Percentiles rank a stretch among this genome's conserved stretches.
Evolutionary conservation across 2,113 vertebrate species (phyloP).

Genomic region (Dasyornis broadbenti): DNA sequence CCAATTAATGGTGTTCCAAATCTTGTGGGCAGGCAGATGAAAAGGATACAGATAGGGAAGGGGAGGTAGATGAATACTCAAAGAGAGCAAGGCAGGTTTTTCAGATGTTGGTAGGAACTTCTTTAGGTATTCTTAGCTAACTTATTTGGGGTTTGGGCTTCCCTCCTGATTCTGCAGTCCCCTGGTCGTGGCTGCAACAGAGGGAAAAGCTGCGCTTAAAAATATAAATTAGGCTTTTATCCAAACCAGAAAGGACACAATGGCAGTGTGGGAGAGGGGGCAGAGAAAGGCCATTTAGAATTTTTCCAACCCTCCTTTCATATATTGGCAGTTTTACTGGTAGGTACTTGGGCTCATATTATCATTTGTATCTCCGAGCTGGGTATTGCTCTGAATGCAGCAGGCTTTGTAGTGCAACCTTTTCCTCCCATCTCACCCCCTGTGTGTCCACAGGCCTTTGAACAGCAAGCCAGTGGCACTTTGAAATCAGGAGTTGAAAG

Average conservation of each 20-base stretch:
- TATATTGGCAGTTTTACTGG: constrained; percentile 67
- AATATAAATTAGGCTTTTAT: constrained; percentile 63
- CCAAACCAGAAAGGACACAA: constrained; percentile 13
- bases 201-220: constrained; percentile 49
- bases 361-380: constrained; percentile 67
- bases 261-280: not conserved
- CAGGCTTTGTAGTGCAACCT: constrained; percentile 85
- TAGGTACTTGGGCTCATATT: constrained; percentile 65
- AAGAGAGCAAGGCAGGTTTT: constrained; percentile 71
- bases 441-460: constrained; percentile 80
- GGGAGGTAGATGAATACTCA: constrained; percentile 80
- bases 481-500: constrained; percentile 92
- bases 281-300: constrained; percentile 25
- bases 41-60: constrained; percentile 76
- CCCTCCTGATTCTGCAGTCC: not conserved
- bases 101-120: constrained; percentile 82
- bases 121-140: constrained; percentile 85
- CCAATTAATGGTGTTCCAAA: constrained; percentile 92
- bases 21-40: constrained; percentile 91
- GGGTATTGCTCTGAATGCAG: constrained; percentile 69
- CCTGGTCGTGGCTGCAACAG: constrained; percentile 1
- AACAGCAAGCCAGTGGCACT: constrained; percentile 82
- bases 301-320: constrained; percentile 33
- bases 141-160: constrained; percentile 75
- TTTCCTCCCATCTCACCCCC: constrained; percentile 78